Evolutionary conservation across 2,888 invertebrate genomes (phyloP), one percentile per base, ranked within the genome.

Genomic region (Drosophila testacea): DNA sequence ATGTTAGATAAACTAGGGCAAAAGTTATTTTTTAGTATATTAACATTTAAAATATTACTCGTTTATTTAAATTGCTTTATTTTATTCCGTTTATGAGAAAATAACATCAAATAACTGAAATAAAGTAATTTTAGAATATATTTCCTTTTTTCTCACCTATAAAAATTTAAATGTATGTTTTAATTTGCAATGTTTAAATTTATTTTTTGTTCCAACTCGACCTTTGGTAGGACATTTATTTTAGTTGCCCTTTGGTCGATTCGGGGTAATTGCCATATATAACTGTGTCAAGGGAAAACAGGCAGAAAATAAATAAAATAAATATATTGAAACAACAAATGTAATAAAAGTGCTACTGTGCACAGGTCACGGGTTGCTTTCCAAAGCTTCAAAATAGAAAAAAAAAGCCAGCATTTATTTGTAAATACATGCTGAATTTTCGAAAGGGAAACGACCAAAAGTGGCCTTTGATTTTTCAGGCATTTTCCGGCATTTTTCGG

Each of bases 341-440:
- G 64, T 66, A 75, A 81, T 87, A 78, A 78, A 82, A 81, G 54
- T 75, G 68, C 65, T 48, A 69, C 77, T 83, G 83, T 42, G 68
- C 22, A 22, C 22, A 22, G 22, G 22, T 22, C 22, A 22, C 22
- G 22, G 3, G 22, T 22, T 22, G 22, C 22, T 22, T 22, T 22
- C 22, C 22, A 22, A 22, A 22, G 22, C 22, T 22, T 22, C 3
- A 22, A 22, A 22, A 22, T 3, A 46, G 22, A 9, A 55, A 34
- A 27, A 27, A 47, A 50, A n/a, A 38, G 13, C 39, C 13, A 5
- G n/a, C 10, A 32, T 4, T 34, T 4, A 16, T 10, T 22, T 16
- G 9, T 39, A 34, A 11, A 39, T 10, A 42, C 10, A 52, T 30
- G 41, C 22, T 2, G 30, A 48, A 13, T 6, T 46, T 51, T 51